phyloP scores from a whole-genome alignment of 2,113 vertebrate genomes.

The Salvelinus sp. region DNA sequence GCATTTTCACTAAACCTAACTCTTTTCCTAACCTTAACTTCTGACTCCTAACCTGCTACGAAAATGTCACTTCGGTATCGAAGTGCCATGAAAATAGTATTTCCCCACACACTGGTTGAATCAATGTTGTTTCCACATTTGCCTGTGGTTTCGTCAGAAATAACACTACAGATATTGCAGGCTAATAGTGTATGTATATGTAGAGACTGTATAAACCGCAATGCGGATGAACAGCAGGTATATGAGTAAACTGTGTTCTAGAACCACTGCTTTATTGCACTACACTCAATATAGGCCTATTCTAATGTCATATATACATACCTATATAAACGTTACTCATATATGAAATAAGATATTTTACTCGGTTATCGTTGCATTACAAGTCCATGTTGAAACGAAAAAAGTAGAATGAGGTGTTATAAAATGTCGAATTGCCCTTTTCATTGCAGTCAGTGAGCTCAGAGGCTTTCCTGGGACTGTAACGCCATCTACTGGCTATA shows the following conservation, averaged over 20 bases:
- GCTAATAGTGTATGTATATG: background rate
- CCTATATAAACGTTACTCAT: no score
- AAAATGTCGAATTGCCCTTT: background rate
- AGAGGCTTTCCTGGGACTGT: background rate
- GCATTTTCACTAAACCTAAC: background rate
- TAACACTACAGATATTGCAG: background rate
- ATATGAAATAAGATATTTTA: background rate
- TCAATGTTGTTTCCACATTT: background rate
- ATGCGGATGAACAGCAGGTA: background rate
- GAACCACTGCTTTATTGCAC: background rate
- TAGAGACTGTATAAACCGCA: background rate
- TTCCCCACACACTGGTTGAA: no score
- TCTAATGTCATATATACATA: no score
- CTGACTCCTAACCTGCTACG: background rate
- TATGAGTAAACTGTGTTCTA: background rate
- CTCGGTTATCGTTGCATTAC: background rate
- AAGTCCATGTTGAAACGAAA: background rate
- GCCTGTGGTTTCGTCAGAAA: background rate
- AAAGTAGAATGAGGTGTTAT: background rate
- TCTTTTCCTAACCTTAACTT: no score
- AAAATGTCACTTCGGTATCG: background rate
- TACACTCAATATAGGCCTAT: background rate
- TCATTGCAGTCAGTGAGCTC: background rate
- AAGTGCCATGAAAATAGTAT: no score
- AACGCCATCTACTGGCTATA: constrained; percentile 9